These are phyloP conservation scores for Thera britannica DNA, from an alignment of 2,888 invertebrate genomes.

Conservation along the genomic window DNA sequence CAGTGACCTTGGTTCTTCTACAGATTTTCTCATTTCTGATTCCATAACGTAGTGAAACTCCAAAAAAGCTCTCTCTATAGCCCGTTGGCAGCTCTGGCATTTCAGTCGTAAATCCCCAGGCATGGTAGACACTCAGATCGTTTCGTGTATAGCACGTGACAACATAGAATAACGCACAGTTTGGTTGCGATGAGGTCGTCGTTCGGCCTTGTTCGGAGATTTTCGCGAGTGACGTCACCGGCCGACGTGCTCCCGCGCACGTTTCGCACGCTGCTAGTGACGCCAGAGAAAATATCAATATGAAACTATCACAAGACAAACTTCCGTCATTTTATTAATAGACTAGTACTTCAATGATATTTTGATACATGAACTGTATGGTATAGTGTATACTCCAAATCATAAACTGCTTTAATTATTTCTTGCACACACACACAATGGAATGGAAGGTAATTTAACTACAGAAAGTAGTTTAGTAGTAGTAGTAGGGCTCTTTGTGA, in stretches of 20 bases:
- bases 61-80: too few species aligned
- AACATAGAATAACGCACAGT: slow-evolving; percentile 37
- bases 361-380: too few species aligned
- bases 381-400: too few species aligned
- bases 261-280: slow-evolving; percentile 65
- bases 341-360: neutral
- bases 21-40: too few species aligned
- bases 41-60: too few species aligned
- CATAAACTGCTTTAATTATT: too few species aligned
- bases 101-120: neutral
- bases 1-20: too few species aligned
- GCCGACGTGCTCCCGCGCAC: slow-evolving; percentile 72
- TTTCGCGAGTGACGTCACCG: slow-evolving; percentile 71
- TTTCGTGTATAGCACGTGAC: slow-evolving; percentile 44
- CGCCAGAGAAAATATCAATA: slow-evolving; percentile 58
- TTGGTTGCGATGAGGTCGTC: slow-evolving; percentile 61
- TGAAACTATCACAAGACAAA: slow-evolving; percentile 9
- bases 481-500: too few species aligned
- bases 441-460: too few species aligned
- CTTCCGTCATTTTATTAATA: slow-evolving; percentile 1
- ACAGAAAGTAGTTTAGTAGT: too few species aligned
- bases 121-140: slow-evolving; percentile 2
- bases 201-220: slow-evolving; percentile 77
- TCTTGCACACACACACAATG: too few species aligned
- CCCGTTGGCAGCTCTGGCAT: neutral